phyloP scores from a whole-genome alignment of 1,140 invertebrate species.

The Penaeus vannamei region DNA sequence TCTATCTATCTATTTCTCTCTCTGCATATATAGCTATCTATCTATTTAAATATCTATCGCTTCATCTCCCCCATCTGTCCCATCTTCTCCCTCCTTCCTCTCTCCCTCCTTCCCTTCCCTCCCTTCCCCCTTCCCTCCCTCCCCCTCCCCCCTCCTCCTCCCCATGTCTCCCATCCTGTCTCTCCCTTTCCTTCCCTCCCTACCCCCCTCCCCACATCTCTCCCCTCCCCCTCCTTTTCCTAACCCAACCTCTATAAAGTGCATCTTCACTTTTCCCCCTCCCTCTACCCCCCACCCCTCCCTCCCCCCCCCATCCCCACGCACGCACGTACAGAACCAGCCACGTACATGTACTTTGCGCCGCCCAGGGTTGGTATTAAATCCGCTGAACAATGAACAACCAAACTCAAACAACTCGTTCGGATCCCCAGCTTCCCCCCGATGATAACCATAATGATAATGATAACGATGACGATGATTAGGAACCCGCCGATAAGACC shows the following conservation, averaged over 20 bases:
- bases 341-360: not conserved
- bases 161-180: not conserved
- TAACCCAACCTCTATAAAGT: not conserved
- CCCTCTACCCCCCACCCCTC: not conserved
- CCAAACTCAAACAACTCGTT: too few relatives aligned
- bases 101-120: not conserved
- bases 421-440: too few relatives aligned
- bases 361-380: not conserved
- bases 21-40: not conserved
- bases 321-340: not conserved
- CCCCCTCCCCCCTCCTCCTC: not conserved
- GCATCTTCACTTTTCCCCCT: too few relatives aligned
- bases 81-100: not conserved
- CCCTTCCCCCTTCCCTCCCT: not conserved
- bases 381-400: too few relatives aligned
- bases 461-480: too few relatives aligned
- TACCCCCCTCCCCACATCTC: not conserved
- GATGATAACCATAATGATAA: too few relatives aligned
- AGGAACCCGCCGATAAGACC: too few relatives aligned
- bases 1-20: conserved; percentile 22
- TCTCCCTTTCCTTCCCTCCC: too few relatives aligned
- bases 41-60: too few relatives aligned
- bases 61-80: not conserved
- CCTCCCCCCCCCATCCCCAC: too few relatives aligned
- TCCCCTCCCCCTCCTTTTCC: not conserved